phyloP scores from a whole-genome alignment of 2,888 invertebrate genomes.

The Aphidius colemani region DNA sequence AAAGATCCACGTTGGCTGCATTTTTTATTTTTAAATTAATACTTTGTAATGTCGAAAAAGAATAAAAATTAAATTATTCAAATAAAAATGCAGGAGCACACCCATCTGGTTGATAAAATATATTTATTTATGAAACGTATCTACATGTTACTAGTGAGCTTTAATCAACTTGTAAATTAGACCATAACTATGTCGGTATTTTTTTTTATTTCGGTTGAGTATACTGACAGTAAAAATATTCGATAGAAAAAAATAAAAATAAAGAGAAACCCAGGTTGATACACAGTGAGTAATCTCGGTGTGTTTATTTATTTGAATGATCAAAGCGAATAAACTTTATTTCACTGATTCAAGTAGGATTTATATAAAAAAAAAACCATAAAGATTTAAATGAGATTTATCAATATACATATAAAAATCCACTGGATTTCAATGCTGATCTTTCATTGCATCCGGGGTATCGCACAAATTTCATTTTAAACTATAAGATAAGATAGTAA shows the following conservation, averaged over 20 bases:
- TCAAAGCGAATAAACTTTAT: conserved; percentile 9
- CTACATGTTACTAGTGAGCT: too few species aligned
- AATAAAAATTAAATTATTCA: not conserved
- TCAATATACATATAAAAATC: conserved; percentile 7
- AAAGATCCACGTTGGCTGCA: conserved; percentile 47
- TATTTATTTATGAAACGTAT: too few species aligned
- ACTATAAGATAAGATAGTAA: conserved; percentile 35
- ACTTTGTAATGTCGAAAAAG: conserved; percentile 53
- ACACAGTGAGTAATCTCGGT: not conserved
- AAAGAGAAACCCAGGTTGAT: too few species aligned
- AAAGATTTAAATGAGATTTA: not conserved
- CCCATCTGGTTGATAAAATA: not conserved
- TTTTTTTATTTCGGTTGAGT: too few species aligned
- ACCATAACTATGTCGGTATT: too few species aligned
- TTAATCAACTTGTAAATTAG: too few species aligned
- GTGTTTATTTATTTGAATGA: conserved; percentile 5
- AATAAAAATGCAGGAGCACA: not conserved
- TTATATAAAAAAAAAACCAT: too few species aligned
- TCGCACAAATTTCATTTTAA: conserved; percentile 21
- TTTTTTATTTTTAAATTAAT: conserved; percentile 50
- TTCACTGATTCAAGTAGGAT: not conserved
- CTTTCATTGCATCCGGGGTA: conserved; percentile 22
- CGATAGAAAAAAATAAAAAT: too few species aligned
- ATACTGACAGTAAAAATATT: too few species aligned
- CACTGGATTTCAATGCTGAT: conserved; percentile 11